phyloP scores from a whole-genome alignment of 2,113 vertebrate genomes.

The Dicerorhinus sumatrensis region DNA sequence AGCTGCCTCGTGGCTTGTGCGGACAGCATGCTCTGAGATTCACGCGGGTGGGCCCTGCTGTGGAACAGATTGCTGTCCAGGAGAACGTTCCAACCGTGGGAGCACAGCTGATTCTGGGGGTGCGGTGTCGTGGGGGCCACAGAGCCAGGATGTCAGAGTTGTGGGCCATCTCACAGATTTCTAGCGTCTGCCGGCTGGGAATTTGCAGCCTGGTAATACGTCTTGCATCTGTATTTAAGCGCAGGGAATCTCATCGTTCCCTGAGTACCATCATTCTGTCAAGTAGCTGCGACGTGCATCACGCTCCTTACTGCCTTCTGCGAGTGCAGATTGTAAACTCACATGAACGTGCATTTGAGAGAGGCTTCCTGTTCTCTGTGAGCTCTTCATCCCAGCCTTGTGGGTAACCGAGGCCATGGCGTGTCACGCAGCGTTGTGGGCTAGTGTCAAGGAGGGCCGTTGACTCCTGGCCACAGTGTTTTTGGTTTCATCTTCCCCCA shows the following conservation, averaged over 20 bases:
- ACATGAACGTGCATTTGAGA: neutral
- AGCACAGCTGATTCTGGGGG: fast-evolving
- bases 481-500: neutral
- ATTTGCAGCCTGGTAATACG: neutral
- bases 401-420: neutral
- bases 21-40: neutral
- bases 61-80: neutral
- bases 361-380: neutral
- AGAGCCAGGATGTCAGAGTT: neutral
- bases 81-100: fast-evolving
- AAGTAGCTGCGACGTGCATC: neutral
- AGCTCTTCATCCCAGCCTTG: neutral
- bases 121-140: neutral
- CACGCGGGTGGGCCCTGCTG: fast-evolving
- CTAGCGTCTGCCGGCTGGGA: neutral
- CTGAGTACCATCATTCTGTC: neutral
- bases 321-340: neutral
- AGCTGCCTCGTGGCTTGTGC: neutral
- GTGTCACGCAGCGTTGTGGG: neutral
- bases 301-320: neutral
- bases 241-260: neutral
- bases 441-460: neutral
- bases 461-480: neutral
- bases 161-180: neutral
- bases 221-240: neutral